Conservation (phyloP, 1,140 invertebrate species). For the Cyclina sinensis region DNA sequence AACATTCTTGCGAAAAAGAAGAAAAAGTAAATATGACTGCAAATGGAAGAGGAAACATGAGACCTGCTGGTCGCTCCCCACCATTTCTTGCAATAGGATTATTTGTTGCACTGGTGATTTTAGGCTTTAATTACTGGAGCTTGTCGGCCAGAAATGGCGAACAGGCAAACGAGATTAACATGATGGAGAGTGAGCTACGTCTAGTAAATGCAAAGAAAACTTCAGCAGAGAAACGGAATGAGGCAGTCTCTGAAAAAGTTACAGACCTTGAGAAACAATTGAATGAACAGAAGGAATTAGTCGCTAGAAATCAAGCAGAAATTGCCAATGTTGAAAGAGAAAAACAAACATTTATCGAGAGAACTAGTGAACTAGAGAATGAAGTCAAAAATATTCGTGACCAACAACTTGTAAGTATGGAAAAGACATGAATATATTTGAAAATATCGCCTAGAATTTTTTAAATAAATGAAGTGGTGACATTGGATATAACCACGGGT, state of each 20-base stretch:
- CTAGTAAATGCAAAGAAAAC: conserved; percentile 68
- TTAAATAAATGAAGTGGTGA: too few species aligned
- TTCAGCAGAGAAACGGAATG: conserved; percentile 68
- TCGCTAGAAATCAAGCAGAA: conserved; percentile 41
- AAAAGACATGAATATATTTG: too few species aligned
- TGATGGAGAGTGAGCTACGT: conserved; percentile 67
- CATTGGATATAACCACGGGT: too few species aligned
- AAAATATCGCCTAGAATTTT: too few species aligned
- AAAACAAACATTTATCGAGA: not conserved
- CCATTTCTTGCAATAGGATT: conserved; percentile 75
- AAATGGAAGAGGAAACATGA: conserved; percentile 73
- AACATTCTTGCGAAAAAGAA: not conserved
- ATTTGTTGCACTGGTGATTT: conserved; percentile 70
- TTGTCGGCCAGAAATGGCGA: conserved; percentile 70
- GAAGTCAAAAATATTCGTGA: conserved; percentile 24
- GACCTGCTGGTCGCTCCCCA: conserved; percentile 73
- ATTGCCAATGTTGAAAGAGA: conserved; percentile 13
- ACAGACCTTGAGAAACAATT: conserved; percentile 60
- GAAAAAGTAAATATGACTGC: conserved; percentile 62
- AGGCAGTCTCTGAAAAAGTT: conserved; percentile 59
- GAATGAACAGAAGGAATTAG: conserved; percentile 42
- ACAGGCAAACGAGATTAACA: conserved; percentile 58
- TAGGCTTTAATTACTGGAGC: conserved; percentile 76
- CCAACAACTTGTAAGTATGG: conserved; percentile 19
- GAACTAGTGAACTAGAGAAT: conserved; percentile 30